A percentile compares a stretch with the other conserved stretches of the same genome.
Conservation (phyloP, 2,113 vertebrate species). For the Odontesthes bonariensis region DNA sequence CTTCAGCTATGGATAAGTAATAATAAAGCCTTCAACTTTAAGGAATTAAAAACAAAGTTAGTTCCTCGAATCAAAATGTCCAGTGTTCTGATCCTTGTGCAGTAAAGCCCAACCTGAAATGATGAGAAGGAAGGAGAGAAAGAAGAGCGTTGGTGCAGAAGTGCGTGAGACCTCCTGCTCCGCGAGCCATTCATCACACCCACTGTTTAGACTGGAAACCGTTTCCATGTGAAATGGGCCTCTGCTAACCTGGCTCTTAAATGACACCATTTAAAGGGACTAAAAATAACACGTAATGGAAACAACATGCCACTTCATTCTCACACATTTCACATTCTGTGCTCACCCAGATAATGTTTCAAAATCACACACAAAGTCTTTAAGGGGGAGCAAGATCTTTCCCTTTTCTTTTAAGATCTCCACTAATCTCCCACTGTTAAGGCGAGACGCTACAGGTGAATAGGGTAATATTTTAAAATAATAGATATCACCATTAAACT, state of each 20-base stretch:
- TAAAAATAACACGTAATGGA: constrained; percentile 76
- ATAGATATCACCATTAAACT: no score
- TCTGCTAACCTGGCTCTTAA: constrained; percentile 59
- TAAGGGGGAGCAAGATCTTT: not conserved
- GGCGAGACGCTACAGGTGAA: no score
- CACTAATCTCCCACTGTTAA: no score
- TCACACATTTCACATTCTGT: constrained; percentile 56
- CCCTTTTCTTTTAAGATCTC: not conserved
- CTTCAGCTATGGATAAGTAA: no score
- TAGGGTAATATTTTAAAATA: no score
- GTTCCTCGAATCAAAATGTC: no score
- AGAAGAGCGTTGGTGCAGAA: not conserved
- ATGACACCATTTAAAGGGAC: constrained; percentile 63
- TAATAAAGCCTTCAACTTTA: no score
- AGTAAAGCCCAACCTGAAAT: constrained; percentile 2
- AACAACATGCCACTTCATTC: constrained; percentile 60
- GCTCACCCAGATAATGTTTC: constrained; percentile 2
- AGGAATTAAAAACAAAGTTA: no score
- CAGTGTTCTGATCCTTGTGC: not conserved
- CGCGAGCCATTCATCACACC: constrained; percentile 75
- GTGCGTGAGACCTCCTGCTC: constrained; percentile 65
- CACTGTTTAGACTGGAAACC: constrained; percentile 78
- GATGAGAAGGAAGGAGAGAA: not conserved
- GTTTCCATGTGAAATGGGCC: constrained; percentile 79
- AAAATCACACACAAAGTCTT: not conserved